These are phyloP conservation scores for Larimichthys polyactis DNA, from an alignment of 2,113 vertebrate species.

Conservation along the genomic window DNA sequence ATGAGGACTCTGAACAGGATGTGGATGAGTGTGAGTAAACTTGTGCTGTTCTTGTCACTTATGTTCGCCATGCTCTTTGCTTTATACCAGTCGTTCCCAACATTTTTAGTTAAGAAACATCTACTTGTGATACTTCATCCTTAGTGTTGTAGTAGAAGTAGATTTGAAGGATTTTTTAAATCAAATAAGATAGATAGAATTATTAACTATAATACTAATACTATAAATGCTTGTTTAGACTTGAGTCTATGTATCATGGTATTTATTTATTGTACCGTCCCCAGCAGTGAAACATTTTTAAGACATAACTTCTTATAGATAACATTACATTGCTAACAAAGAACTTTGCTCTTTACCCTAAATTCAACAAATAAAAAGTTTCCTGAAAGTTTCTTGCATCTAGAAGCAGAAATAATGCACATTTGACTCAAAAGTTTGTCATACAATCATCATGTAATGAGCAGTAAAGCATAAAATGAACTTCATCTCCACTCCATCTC, in stretches of 20 bases:
- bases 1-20: constrained; percentile 48
- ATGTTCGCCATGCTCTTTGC: not conserved
- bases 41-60: not conserved
- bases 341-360: not conserved
- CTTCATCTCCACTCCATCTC: not conserved
- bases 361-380: not conserved
- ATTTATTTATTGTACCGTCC: too few species aligned
- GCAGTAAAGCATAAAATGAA: not conserved
- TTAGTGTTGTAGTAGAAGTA: too few species aligned
- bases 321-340: not conserved
- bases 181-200: too few species aligned
- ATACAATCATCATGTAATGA: not conserved
- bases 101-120: too few species aligned
- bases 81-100: not conserved
- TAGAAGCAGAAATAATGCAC: not conserved
- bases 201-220: too few species aligned
- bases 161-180: too few species aligned
- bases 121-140: too few species aligned
- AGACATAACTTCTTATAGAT: not conserved
- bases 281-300: not conserved
- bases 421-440: not conserved
- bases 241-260: too few species aligned
- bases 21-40: constrained; percentile 60
- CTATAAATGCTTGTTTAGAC: too few species aligned
- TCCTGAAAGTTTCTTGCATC: not conserved